Percentiles rank a stretch among this genome's conserved stretches.
These are phyloP conservation scores for Arctopsyche grandis DNA, from an alignment of 1,140 invertebrate species.

Conservation along the genomic window DNA sequence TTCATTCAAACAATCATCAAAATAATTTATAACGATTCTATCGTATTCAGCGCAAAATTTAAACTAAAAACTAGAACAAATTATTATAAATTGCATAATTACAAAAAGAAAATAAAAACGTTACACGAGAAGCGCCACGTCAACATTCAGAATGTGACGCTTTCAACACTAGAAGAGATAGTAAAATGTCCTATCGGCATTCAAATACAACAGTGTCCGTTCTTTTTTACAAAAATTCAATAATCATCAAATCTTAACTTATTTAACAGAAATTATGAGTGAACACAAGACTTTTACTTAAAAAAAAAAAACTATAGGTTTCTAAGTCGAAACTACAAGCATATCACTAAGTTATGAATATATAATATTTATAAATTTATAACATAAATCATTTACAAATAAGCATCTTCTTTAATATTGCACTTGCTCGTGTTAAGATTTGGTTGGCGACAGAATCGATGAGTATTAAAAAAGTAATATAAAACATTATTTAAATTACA, in stretches of 20 bases:
- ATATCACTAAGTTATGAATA: constrained; percentile 28
- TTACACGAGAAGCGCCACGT: constrained; percentile 17
- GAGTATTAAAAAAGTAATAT: constrained; percentile 52
- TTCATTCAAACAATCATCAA: constrained; percentile 69
- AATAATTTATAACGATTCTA: constrained; percentile 70
- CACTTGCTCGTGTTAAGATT: constrained; percentile 53
- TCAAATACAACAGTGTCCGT: constrained; percentile 22
- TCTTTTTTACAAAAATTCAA: constrained; percentile 28
- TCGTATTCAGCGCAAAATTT: constrained; percentile 52
- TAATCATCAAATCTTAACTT: constrained; percentile 51
- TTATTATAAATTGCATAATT: constrained; percentile 53
- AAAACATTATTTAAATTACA: constrained; percentile 22
- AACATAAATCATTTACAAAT: constrained; percentile 22
- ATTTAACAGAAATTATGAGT: constrained; percentile 49
- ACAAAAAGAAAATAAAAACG: constrained; percentile 50
- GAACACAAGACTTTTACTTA: constrained; percentile 49
- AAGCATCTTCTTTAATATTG: constrained; percentile 54
- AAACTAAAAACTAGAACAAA: constrained; percentile 53
- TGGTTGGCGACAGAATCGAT: constrained; percentile 52
- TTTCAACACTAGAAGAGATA: constrained; percentile 28
- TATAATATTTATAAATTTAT: constrained; percentile 43
- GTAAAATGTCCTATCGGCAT: constrained; percentile 16
- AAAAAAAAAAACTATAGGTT: constrained; percentile 43
- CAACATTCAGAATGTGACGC: constrained; percentile 1
- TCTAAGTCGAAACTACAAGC: constrained; percentile 49